Conservation (phyloP, 2,888 invertebrate species). For the Calameuta idolon region DNA sequence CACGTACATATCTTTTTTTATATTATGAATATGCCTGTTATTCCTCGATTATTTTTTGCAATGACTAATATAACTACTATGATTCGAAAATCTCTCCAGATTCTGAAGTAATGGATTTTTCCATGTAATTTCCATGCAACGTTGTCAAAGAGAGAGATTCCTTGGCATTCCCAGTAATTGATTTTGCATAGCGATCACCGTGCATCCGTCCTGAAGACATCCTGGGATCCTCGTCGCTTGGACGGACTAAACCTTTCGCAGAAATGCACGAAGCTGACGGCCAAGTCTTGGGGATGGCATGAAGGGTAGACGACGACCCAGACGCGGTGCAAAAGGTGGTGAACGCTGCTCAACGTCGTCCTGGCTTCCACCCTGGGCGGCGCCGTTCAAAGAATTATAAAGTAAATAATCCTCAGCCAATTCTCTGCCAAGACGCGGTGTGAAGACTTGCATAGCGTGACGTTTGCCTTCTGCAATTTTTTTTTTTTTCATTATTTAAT, state of each 20-base stretch:
- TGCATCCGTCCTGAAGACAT: not conserved
- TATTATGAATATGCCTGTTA: not conserved
- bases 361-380: slow-evolving; percentile 36
- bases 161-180: not conserved
- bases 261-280: slow-evolving; percentile 42
- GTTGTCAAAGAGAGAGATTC: not conserved
- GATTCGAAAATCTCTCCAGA: not conserved
- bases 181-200: not conserved
- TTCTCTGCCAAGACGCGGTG: slow-evolving; percentile 63
- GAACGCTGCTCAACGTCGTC: slow-evolving; percentile 54
- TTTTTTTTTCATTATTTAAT: not conserved
- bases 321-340: slow-evolving; percentile 56
- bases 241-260: slow-evolving; percentile 32
- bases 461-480: slow-evolving; percentile 49
- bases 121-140: not conserved
- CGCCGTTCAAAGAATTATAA: slow-evolving; percentile 32
- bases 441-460: slow-evolving; percentile 61
- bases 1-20: not conserved
- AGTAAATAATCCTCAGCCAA: slow-evolving; percentile 46
- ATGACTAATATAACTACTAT: not conserved
- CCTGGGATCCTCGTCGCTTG: not conserved
- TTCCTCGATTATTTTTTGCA: not conserved
- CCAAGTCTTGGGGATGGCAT: slow-evolving; percentile 50
- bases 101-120: not conserved
- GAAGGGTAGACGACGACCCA: slow-evolving; percentile 56